A percentile compares a stretch with the other conserved stretches of the same genome.
These are phyloP conservation scores for Anthopleura xanthogrammica DNA, from an alignment of 92 coral and sea anemone genomes.

Conservation along the genomic window DNA sequence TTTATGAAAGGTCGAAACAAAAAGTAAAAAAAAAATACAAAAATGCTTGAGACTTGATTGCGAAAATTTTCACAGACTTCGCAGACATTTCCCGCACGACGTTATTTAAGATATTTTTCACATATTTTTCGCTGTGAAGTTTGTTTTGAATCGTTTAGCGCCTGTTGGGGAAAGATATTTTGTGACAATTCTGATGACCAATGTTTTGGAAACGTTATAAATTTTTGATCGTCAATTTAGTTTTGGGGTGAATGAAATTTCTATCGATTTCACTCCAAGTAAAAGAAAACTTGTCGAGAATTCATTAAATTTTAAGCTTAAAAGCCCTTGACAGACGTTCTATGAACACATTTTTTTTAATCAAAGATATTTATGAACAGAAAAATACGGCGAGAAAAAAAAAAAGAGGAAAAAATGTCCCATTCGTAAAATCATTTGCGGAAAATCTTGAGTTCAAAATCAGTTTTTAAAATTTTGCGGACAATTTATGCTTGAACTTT, in stretches of 20 bases:
- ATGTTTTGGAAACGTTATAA: slow-evolving; percentile 35
- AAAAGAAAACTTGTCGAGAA: slow-evolving; percentile 14
- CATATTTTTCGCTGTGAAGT: background rate
- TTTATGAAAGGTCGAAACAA: background rate
- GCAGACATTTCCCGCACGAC: background rate
- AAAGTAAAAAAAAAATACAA: background rate
- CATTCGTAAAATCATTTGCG: background rate
- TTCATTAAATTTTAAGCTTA: slow-evolving; percentile 17
- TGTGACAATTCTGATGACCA: slow-evolving; percentile 10
- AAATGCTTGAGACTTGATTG: background rate
- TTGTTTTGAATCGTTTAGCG: slow-evolving; percentile 3
- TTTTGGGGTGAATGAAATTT: slow-evolving; percentile 9
- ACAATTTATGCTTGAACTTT: background rate
- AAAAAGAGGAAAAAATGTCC: background rate
- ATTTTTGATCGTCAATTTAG: slow-evolving; percentile 14
- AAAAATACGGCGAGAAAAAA: background rate
- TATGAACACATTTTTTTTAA: slow-evolving; percentile 14
- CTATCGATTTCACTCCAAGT: background rate
- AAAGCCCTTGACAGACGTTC: slow-evolving; percentile 21
- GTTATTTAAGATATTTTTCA: background rate
- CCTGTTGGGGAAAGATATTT: background rate
- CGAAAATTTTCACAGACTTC: background rate
- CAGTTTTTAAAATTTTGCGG: no score
- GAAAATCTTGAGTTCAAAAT: background rate
- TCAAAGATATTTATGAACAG: slow-evolving; percentile 10